Percentiles rank a stretch among this genome's conserved stretches.
These are phyloP conservation scores for Leptopterna dolabrata DNA, from an alignment of 2,888 invertebrate genomes.

Conservation along the genomic window DNA sequence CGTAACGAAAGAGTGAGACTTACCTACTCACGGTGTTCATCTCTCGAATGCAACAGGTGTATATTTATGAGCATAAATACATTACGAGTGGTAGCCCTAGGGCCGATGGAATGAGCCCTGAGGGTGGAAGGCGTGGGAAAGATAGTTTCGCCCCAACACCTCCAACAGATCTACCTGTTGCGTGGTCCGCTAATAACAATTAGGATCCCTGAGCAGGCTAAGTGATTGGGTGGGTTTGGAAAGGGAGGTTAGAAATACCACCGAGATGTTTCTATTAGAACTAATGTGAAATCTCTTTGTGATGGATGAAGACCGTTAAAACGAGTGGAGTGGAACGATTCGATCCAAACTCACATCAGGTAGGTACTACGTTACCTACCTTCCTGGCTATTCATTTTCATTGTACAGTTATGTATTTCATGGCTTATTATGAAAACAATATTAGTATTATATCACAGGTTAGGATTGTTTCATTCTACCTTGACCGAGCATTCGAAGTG, in stretches of 20 bases:
- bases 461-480: no score
- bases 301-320: neutral
- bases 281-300: neutral
- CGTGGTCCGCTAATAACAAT: neutral
- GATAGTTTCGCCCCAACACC: neutral
- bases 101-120: neutral
- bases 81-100: neutral
- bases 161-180: neutral
- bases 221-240: neutral
- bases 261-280: neutral
- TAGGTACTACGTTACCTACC: no score
- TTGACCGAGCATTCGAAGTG: no score
- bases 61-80: neutral
- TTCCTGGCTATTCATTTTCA: no score
- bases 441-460: no score
- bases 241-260: neutral
- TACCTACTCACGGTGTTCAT: no score
- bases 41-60: neutral
- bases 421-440: no score
- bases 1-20: no score
- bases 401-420: no score
- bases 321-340: neutral
- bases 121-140: slow-evolving; percentile 3
- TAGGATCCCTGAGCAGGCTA: neutral
- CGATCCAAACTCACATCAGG: no score